Evolutionary conservation across 2,888 invertebrate species (phyloP).

Genomic region (Drosophila diplacantha): DNA sequence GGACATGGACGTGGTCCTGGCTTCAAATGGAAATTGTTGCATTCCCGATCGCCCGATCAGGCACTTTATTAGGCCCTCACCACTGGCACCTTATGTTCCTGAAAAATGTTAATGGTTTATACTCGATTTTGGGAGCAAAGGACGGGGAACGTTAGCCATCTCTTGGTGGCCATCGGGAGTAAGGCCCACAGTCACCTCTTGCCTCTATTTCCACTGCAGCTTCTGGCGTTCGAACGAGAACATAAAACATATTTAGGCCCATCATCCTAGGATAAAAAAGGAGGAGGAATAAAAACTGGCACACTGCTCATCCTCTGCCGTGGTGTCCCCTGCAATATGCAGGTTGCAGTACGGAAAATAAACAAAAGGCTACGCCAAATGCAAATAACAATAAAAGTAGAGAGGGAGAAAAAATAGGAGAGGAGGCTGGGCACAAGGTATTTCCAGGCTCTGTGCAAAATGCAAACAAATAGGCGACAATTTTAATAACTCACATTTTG

Average conservation of each 20-base stretch:
- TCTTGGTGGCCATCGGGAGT: too few relatives aligned
- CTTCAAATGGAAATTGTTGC: background rate
- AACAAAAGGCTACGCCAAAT: conserved; percentile 26
- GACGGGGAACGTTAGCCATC: too few relatives aligned
- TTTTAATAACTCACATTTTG: conserved; percentile 57
- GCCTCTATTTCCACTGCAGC: conserved; percentile 23
- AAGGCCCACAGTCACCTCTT: background rate
- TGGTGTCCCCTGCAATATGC: conserved; percentile 3
- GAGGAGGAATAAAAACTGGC: conserved; percentile 22
- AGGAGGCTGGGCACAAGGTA: background rate
- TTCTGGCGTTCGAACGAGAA: conserved; percentile 16
- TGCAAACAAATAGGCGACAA: conserved; percentile 53
- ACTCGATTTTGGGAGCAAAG: background rate
- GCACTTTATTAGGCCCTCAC: background rate
- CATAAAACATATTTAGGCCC: conserved; percentile 38
- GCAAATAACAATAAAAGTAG: conserved; percentile 30
- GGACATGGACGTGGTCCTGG: conserved; percentile 44
- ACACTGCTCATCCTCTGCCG: conserved; percentile 4
- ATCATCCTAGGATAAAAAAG: background rate
- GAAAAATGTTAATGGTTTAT: background rate
- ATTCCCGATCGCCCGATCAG: background rate
- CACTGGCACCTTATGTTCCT: background rate
- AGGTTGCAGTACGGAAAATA: conserved; percentile 1
- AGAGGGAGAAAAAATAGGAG: conserved; percentile 10
- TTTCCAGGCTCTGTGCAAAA: conserved; percentile 34